Evolutionary conservation across 2,113 vertebrate genomes (phyloP).

Genomic region (Phylloscopus whistleri): DNA sequence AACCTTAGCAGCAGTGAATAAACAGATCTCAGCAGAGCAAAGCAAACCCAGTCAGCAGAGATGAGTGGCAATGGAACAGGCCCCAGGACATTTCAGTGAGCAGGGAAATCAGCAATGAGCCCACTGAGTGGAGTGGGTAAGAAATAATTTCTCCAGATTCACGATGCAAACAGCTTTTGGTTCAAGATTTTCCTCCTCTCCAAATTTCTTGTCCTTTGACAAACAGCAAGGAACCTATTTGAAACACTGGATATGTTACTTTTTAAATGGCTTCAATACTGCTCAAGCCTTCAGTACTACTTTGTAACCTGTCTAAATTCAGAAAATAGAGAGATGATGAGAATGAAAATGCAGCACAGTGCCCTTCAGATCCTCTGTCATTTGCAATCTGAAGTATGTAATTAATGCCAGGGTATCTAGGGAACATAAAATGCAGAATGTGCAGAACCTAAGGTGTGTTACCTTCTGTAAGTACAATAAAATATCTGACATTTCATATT

Average conservation of each 20-base stretch:
- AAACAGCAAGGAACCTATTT: not conserved
- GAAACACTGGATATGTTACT: not conserved
- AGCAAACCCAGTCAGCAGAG: constrained; percentile 33
- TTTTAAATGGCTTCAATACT: not conserved
- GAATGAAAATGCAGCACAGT: not conserved
- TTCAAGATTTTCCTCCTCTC: not conserved
- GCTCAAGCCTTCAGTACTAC: not conserved
- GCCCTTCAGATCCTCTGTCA: not conserved
- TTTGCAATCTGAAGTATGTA: not conserved
- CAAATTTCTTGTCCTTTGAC: not conserved
- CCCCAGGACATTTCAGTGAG: not conserved
- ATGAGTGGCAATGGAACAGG: not conserved
- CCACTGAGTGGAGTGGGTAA: not conserved
- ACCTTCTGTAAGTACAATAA: not conserved
- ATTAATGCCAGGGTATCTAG: constrained; percentile 18
- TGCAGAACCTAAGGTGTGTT: not conserved
- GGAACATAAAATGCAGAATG: not conserved
- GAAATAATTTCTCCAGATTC: not conserved
- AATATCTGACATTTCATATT: not conserved
- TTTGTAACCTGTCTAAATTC: not conserved
- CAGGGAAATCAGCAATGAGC: not conserved
- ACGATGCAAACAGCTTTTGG: not conserved
- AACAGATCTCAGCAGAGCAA: constrained; percentile 64
- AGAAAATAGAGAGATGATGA: not conserved
- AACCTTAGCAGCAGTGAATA: constrained; percentile 37